Percentiles rank a stretch among this genome's conserved stretches.
Evolutionary conservation across 2,113 vertebrate genomes (phyloP).

Genomic region (Centropus bengalensis): DNA sequence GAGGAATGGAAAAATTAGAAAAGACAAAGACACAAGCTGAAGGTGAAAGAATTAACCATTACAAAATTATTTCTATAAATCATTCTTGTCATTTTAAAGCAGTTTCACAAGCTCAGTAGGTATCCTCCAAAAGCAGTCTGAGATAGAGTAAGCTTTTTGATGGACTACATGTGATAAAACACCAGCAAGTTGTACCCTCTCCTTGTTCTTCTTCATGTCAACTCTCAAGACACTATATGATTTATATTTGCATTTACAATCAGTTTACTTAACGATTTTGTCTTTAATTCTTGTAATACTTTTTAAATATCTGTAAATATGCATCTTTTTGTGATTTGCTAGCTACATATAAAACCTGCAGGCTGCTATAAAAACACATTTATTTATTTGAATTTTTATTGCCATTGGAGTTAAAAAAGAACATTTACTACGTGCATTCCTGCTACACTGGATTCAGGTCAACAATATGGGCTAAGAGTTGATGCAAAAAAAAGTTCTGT

Average conservation of each 20-base stretch:
- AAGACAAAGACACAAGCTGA: background rate
- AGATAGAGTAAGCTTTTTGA: background rate
- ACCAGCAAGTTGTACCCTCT: background rate
- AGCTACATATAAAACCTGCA: background rate
- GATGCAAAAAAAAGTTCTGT: background rate
- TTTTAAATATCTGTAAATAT: background rate
- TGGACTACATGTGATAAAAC: background rate
- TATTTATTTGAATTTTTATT: background rate
- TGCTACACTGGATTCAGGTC: constrained; percentile 6
- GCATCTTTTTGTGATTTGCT: background rate
- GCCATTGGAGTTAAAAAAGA: background rate
- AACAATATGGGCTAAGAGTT: background rate
- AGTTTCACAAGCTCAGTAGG: background rate
- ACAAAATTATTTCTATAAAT: background rate
- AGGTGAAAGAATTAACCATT: background rate
- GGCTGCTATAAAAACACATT: background rate
- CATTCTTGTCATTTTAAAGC: background rate
- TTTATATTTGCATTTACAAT: background rate
- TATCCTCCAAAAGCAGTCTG: background rate
- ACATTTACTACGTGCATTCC: background rate
- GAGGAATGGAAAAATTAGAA: background rate
- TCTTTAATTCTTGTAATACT: background rate
- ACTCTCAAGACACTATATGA: background rate
- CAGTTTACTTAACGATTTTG: background rate
- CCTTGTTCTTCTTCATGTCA: background rate